Evolutionary conservation across 2,888 invertebrate genomes (phyloP), one percentile per base, ranked within the genome.

Genomic region (Xylota sylvarum): DNA sequence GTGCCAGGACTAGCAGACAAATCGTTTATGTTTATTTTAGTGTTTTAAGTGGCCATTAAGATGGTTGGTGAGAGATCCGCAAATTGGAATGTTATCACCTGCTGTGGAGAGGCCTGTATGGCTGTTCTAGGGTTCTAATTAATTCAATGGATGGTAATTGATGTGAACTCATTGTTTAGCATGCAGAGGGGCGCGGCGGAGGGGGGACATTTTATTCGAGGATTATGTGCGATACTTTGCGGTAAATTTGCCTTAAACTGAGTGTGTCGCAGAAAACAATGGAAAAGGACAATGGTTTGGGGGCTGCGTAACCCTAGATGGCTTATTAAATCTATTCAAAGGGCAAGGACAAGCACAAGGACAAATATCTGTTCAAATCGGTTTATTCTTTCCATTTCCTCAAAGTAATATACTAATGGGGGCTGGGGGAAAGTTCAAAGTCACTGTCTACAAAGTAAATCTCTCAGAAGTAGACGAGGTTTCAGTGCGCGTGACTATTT

Each of bases 1-100:
- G 76, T 52, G 70, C 23, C 23, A 23, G 23, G 23, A 23, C 23
- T 23, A 3, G 43, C 72, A 81, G 85, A 85, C 76, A 72, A 81
- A 85, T 70, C 85, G 76, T 81, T 85, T 85, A 77, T 85, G 85
- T 81, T 86, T 86, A 86, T 86, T 86, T 86, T 76, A 86, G 77
- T 67, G 48, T 27, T 72, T 73, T 81, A 80, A 86, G 81, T 86
- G 85, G 72, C 85, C 72, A 86, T 86, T 81, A 86, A 77, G 76
- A 52, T 67, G 60, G 52, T 67, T 76, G 80, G 64, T 27, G 40
- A 50, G 46, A 65, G 48, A 72, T 81, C 60, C 72, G 30, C 67
- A 77, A 86, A 86, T 77, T 55, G 70, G 72, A 81, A 81, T 81
- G 67, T 86, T 81, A 77, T 60, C 85, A 81, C 81, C 81, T 79